Base-by-base conservation (phyloP, 2,888 invertebrate species). In the Pogonocherus hispidulus region DNA sequence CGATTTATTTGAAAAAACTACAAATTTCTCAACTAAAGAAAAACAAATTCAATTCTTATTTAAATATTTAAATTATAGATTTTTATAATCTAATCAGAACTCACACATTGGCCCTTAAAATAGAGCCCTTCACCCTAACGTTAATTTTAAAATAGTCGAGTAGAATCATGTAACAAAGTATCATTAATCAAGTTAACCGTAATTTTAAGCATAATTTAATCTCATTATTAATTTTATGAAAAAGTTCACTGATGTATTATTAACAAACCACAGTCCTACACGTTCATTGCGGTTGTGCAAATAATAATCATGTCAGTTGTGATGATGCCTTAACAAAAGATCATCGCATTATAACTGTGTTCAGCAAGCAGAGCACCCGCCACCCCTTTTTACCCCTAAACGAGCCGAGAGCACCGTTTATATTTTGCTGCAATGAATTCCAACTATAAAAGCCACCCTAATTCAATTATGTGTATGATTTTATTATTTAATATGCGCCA, bases 381-480 rank as follows among this genome's bases (percentile, higher is more conserved):
- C 62, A 62, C 62, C 62, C 62, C 51, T 16, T 62, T 62, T 49
- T 18, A 27, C 16, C 62, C 62, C 37, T 37, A 62, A 49, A 35
- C 62, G 62, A 62, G 62, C 49, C 62, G 49, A 62, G 62, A 62
- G 62, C 51, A 51, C 62, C 59, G 65, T 63, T 71, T 56, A 65
- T 63, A 65, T 72, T 70, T 72, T 49, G 64, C 65, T 71, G 64
- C 70, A 74, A 74, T 74, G 76, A 76, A 74, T 75, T 72, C 76
- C 72, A 74, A 79, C 77, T 73, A 74, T 75, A 75, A 78, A 78
- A 78, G 77, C 76, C 63, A 74, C 74, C 74, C 74, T 80, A 79
- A 81, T 81, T 81, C 76, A 80, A 82, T 81, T 80, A 81, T 73
- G 66, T 75, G 75, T 76, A 74, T 77, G 76, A 80, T 81, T 81